Base-by-base conservation (phyloP, 2,888 invertebrate genomes). In the Bombylius major region DNA sequence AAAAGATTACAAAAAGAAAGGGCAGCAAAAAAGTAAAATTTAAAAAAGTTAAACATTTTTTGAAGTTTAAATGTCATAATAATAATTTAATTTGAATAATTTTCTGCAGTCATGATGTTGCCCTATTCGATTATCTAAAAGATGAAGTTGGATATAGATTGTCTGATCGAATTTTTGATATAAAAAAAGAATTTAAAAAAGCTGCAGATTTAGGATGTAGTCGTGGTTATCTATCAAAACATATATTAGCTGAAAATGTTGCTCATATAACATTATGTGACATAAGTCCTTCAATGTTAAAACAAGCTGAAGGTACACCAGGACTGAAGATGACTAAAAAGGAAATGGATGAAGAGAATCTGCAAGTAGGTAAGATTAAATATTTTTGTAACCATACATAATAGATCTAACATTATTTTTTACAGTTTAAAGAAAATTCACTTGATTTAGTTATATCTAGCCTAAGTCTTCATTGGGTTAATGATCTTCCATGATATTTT, bases 401-500 rank as follows among this genome's bases (percentile, higher is more conserved):
- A 3, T 39, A 9, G 8, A 7, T 39, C 11, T 39, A 11, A 39
- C 11, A 9, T 39, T 2, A 39, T 39, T 51, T 8, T 32, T 72
- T 82, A 50, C 77, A 83, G 68, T 85, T 92, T 69, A 79, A 82
- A 62, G 76, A 82, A n/a, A 79, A 86, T 63, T 89, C 87, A 34
- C 71, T 97, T 33, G 97, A 99, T 71, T 74, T 98, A 53, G 79
- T 96, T 5, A 81, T 97, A 32, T 93, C 94, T 39, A 92, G 89
- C 58, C 73, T 91, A 13, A 87, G 86, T 59, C 76, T 97, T 47
- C 99, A 99, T 69, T 99, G 99, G 98, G 93, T 98, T 0, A 99
- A 99, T 70, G 88, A 98, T 74, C 77, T 99, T n/a, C 98, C 98
- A 0, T 87, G 88, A 5, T 84, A 86, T 58, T 87, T 90, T 63